Evolutionary conservation across 2,888 invertebrate species (phyloP).

Genomic region (Hirtodrosophila confusa): DNA sequence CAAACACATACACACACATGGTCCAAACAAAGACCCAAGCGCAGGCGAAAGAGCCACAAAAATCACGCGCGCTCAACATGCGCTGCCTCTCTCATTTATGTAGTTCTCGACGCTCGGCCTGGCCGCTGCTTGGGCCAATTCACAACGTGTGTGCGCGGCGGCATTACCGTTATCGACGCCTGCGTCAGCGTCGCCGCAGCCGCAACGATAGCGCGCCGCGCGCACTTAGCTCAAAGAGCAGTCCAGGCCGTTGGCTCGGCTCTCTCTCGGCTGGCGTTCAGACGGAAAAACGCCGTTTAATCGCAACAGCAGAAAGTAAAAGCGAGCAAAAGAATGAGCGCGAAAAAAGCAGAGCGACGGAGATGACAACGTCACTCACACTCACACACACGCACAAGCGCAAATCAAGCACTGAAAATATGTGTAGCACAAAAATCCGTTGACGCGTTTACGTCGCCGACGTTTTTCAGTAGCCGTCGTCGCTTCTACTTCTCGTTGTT

Average conservation of each 20-base stretch:
- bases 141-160: conserved; percentile 54
- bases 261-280: conserved; percentile 53
- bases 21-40: conserved; percentile 63
- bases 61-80: conserved; percentile 77
- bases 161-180: conserved; percentile 72
- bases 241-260: conserved; percentile 41
- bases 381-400: conserved; percentile 22
- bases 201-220: conserved; percentile 44
- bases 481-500: conserved; percentile 27
- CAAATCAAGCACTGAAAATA: conserved; percentile 44
- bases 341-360: conserved; percentile 63
- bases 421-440: conserved; percentile 74
- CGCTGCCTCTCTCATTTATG: conserved; percentile 32
- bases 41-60: conserved; percentile 69
- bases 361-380: conserved; percentile 37
- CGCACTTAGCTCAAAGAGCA: conserved; percentile 61
- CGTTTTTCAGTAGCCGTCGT: conserved; percentile 51
- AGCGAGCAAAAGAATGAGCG: conserved; percentile 72
- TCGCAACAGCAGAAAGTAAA: conserved; percentile 75
- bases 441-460: conserved; percentile 60
- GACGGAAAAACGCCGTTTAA: conserved; percentile 78
- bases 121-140: conserved; percentile 56
- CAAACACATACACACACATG: conserved; percentile 35
- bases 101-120: conserved; percentile 21
- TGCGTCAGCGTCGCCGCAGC: conserved; percentile 52